Percentiles rank a stretch among this genome's conserved stretches.
Evolutionary conservation across 2,888 invertebrate genomes (phyloP).

Genomic region (Aporophyla nigra): DNA sequence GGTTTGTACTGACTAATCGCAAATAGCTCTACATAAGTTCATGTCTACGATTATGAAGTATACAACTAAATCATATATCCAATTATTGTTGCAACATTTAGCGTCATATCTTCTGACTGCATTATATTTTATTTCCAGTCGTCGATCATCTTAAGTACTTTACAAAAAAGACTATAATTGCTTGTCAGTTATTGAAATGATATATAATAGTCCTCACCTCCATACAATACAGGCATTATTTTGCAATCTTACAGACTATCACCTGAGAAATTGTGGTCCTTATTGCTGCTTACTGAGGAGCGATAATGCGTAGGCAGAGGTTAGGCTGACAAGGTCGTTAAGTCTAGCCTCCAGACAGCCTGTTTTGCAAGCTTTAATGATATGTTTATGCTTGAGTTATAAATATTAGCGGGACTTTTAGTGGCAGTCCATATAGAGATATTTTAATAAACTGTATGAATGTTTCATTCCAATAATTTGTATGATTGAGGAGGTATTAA

Average conservation of each 20-base stretch:
- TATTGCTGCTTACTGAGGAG: conserved; percentile 47
- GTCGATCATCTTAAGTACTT: conserved; percentile 40
- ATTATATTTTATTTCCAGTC: conserved; percentile 31
- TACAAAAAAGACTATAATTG: conserved; percentile 48
- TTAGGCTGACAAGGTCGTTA: conserved; percentile 60
- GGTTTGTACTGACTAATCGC: conserved; percentile 48
- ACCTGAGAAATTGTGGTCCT: conserved; percentile 41
- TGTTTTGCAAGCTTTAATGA: conserved; percentile 54
- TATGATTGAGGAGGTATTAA: conserved; percentile 42
- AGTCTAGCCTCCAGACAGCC: conserved; percentile 57
- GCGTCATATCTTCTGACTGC: conserved; percentile 22
- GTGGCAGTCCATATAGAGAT: conserved; percentile 1
- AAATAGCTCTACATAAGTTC: conserved; percentile 32
- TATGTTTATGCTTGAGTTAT: conserved; percentile 46
- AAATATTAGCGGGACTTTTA: conserved; percentile 41
- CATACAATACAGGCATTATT: conserved; percentile 58
- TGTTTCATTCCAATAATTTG: background rate
- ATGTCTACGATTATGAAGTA: conserved; percentile 22
- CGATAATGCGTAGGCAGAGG: conserved; percentile 35
- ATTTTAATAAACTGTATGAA: conserved; percentile 15
- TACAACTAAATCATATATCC: conserved; percentile 31
- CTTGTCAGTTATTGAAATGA: conserved; percentile 58
- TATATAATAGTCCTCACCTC: conserved; percentile 51
- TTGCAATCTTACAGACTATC: conserved; percentile 49
- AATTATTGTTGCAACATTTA: conserved; percentile 31